Evolutionary conservation across 2,888 invertebrate species (phyloP).

Genomic region (Entomobrya proxima): DNA sequence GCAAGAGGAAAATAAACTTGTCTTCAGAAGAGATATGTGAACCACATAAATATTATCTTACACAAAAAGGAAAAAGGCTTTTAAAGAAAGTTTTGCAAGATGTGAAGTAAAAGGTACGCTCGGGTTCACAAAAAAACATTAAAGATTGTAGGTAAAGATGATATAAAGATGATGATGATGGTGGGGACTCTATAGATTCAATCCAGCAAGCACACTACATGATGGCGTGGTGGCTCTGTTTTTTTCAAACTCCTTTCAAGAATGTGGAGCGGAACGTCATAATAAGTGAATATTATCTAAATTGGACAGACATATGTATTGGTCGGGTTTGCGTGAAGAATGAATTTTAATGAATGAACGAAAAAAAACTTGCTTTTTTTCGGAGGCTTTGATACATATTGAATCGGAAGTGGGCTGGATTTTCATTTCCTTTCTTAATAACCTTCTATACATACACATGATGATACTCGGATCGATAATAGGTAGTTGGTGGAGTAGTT

Average conservation of each 20-base stretch:
- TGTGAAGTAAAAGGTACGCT: neutral
- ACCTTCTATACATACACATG: neutral
- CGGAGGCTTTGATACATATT: neutral
- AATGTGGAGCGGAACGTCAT: constrained; percentile 49
- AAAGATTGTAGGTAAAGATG: too few relatives aligned
- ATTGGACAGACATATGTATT: constrained; percentile 40
- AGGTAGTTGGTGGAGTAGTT: too few relatives aligned
- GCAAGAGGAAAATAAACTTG: too few relatives aligned
- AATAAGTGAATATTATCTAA: constrained; percentile 40
- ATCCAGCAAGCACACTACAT: neutral
- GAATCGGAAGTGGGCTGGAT: constrained; percentile 52
- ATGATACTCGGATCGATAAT: neutral
- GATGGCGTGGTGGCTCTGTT: neutral
- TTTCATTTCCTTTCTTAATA: constrained; percentile 51
- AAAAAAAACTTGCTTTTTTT: neutral
- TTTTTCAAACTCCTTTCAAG: neutral
- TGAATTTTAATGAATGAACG: constrained; percentile 54
- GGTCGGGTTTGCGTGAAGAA: neutral
- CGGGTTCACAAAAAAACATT: constrained; percentile 16
- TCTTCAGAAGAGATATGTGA: too few relatives aligned
- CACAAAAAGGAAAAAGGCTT: too few relatives aligned
- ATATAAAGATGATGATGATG: neutral
- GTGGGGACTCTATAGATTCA: neutral
- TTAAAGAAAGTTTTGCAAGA: neutral
- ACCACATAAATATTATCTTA: too few relatives aligned